A percentile compares a stretch with the other conserved stretches of the same genome.
These are phyloP conservation scores for Lathronympha strigana DNA, from an alignment of 2,888 invertebrate species.

Conservation along the genomic window DNA sequence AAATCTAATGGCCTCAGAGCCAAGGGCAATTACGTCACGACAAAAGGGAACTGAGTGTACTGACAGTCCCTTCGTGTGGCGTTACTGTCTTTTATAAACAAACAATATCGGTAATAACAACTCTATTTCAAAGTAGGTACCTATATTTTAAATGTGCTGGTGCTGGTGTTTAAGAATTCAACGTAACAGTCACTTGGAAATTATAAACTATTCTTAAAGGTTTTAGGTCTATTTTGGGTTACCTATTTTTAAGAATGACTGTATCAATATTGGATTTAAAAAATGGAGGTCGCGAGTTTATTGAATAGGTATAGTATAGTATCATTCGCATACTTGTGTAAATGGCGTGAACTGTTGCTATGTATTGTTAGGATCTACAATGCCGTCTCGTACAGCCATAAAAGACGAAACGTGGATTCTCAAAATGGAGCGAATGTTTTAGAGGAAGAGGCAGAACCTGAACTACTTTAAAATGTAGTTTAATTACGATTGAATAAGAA, in stretches of 20 bases:
- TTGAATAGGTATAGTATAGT: conserved; percentile 5
- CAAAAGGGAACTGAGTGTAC: background rate
- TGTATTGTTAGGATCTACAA: background rate
- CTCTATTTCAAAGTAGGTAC: too few relatives aligned
- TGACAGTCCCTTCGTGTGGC: background rate
- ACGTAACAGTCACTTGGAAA: background rate
- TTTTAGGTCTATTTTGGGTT: conserved; percentile 10
- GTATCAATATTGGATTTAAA: conserved; percentile 26
- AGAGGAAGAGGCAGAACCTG: background rate
- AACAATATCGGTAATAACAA: background rate
- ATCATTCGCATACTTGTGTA: conserved; percentile 20
- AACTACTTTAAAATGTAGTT: background rate
- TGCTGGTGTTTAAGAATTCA: conserved; percentile 17
- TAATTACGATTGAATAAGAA: background rate
- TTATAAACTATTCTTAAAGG: background rate
- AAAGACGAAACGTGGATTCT: too few relatives aligned
- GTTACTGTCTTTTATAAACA: background rate
- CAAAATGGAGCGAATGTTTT: too few relatives aligned
- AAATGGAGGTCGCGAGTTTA: conserved; percentile 26
- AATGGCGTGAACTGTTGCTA: conserved; percentile 19
- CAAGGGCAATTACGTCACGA: conserved; percentile 6
- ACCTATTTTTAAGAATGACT: background rate
- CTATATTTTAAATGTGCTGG: too few relatives aligned
- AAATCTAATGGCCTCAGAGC: background rate
- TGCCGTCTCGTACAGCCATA: background rate